Base-by-base conservation (phyloP, 1,140 invertebrate genomes). In the Heterodera schachtii region DNA sequence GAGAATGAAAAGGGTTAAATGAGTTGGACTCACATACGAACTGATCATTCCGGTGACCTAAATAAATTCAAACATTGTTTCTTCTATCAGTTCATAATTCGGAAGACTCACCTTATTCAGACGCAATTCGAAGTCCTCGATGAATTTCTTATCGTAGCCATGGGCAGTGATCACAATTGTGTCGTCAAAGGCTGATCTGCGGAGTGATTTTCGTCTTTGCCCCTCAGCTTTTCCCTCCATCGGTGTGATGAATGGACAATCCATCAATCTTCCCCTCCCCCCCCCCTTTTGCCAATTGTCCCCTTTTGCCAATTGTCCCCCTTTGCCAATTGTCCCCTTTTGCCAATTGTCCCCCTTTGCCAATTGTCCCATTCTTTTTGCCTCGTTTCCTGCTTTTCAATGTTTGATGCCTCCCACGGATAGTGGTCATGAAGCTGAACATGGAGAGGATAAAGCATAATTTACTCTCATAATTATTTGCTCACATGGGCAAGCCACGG, bases 91-190 rank as follows among this genome's bases (percentile, higher is more conserved):
- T 31, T 31, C 31, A 31, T 31, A 31, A 31, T 31, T 31, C 31
- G 31, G 31, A 31, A 31, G 31, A 31, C 69, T 41, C 31, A 71
- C 69, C 67, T 88, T 57, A 19, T 84, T 84, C 76, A 89, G 90
- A 21, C 84, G 73, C 21, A 75, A 57, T 67, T 90, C 83, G 79
- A 89, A 89, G 13, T 87, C 89, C 60, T 90, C 89, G 60, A 90
- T 85, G 75, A 89, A 89, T 75, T 89, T 89, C 31, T 87, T 89
- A 76, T 89, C 88, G 73, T 89, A 89, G 1, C 88, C 88, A 74
- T 86, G 83, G n/a, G 88, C 87, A 6, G 88, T 89, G 70, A 89
- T 90, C 8, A 89, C 81, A 49, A 89, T 90, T 1, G 86, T 79
- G 21, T 90, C 84, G 52, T 90, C 89, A 79, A 84, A 89, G 43